Conservation (phyloP, 2,113 vertebrate genomes). For the Chroicocephalus ridibundus region DNA sequence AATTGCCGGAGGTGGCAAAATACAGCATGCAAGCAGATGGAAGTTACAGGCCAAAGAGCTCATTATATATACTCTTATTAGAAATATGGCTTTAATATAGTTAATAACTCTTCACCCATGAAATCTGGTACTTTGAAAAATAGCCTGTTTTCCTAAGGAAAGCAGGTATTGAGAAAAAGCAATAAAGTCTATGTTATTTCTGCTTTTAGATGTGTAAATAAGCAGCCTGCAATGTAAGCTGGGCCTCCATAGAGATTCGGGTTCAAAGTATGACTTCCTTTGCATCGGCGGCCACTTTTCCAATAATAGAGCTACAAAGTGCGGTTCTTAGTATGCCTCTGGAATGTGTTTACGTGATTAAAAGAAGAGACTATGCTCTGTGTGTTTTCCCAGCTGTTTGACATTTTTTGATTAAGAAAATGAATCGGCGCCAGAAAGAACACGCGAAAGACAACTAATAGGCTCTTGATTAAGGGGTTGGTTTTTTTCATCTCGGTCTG, state of each 20-base stretch:
- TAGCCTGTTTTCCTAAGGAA: conserved; percentile 20
- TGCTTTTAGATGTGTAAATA: conserved; percentile 28
- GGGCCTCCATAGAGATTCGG: not conserved
- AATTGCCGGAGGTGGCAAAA: conserved; percentile 34
- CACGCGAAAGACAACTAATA: not conserved
- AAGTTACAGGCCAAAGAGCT: conserved; percentile 20
- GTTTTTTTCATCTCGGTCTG: conserved; percentile 41
- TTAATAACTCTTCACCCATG: not conserved
- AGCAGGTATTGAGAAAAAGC: conserved; percentile 5
- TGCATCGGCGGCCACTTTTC: not conserved
- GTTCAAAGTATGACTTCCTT: not conserved
- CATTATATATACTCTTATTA: not conserved
- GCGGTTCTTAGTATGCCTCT: not conserved
- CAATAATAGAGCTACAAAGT: not conserved
- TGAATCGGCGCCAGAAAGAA: not conserved
- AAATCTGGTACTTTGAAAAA: conserved; percentile 22
- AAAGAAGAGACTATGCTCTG: not conserved
- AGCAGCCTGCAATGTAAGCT: not conserved
- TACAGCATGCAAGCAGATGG: not conserved
- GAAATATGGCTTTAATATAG: conserved; percentile 43
- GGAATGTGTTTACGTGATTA: not conserved
- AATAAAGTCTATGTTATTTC: conserved; percentile 17
- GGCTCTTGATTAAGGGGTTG: not conserved
- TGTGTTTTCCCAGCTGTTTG: conserved; percentile 7
- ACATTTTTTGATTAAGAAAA: conserved; percentile 30